Evolutionary conservation across 2,113 vertebrate species (phyloP), one percentile per base, ranked within the genome.

Genomic region (Oryzias woworae): DNA sequence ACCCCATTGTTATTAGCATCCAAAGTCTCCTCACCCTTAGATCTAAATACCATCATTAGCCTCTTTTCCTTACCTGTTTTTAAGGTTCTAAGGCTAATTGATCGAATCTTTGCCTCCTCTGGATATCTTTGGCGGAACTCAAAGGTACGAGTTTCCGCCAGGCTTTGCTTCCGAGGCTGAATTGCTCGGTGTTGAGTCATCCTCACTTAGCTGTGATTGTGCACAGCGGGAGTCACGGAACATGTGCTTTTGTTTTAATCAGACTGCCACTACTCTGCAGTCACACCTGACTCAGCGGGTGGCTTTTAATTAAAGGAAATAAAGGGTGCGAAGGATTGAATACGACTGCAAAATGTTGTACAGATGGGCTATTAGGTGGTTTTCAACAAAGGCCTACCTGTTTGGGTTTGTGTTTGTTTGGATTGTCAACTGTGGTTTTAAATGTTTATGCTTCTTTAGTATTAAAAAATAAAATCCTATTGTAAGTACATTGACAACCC

Each of bases 181-280:
- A 18, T 87, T 87, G 20, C 85, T 49, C 4, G 55, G 47, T 0
- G 66, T 89, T 88, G 81, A 85, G 67, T 88, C 84, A 86, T 86
- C 73, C 69, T 74, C 55, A 47, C 54, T 80, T 59, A 70, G 49
- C 49, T 15, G 58, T 58, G 70, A 82, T 64, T 58, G 64, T 75
- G 54, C 69, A 1, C 66, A 28, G 75, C 54, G 64, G 78, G 73
- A 73, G 73, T 69, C 70, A 1, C 22, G 20, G 43, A 78, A 61
- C 69, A 58, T 60, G 57, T 64, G 53, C 62, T 75, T 43, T 43
- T 71, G 58, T 76, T 81, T 83, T 78, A 85, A 84, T 84, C 69
- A 81, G 65, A 71, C 59, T 47, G 16, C 66, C 66, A 54, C 71
- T 53, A 41, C 47, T 57, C 72, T 42, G 67, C 69, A 64, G 58